Conservation (phyloP, 2,797 vertebrate genomes). For the Platyrinchus mystaceus region DNA sequence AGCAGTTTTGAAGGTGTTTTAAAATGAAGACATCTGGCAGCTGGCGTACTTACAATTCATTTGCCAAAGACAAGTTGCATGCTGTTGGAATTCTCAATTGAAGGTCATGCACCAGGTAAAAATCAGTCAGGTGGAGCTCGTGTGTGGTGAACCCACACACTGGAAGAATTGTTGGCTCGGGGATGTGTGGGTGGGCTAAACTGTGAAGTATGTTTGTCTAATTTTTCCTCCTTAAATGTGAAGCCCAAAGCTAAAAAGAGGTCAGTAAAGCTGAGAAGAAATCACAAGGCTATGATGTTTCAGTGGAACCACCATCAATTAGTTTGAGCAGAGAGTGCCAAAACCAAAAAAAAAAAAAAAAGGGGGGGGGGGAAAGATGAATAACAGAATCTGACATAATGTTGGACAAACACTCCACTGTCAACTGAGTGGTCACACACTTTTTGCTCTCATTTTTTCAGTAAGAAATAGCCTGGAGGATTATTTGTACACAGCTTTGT, state of each 20-base stretch:
- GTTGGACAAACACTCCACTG: slow-evolving; percentile 56
- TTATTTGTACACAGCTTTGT: slow-evolving; percentile 63
- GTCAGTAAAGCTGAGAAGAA: slow-evolving; percentile 59
- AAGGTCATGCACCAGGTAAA: slow-evolving; percentile 78
- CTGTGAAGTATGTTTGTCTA: slow-evolving; percentile 41
- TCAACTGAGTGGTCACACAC: slow-evolving; percentile 62
- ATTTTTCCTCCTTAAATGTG: slow-evolving; percentile 30
- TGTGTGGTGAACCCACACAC: slow-evolving; percentile 40
- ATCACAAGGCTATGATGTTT: slow-evolving; percentile 61
- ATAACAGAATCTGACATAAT: slow-evolving; percentile 53
- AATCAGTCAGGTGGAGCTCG: slow-evolving; percentile 70
- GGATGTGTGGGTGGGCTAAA: slow-evolving; percentile 52
- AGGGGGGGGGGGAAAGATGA: not conserved
- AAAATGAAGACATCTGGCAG: slow-evolving; percentile 84
- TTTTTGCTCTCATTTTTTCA: slow-evolving; percentile 53
- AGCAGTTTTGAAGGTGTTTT: slow-evolving; percentile 82
- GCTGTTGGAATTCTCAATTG: slow-evolving; percentile 74
- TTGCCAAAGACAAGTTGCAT: slow-evolving; percentile 78
- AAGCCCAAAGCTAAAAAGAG: slow-evolving; percentile 48
- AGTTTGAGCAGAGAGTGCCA: slow-evolving; percentile 38
- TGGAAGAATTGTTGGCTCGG: slow-evolving; percentile 41
- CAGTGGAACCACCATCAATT: slow-evolving; percentile 54
- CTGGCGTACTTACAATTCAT: slow-evolving; percentile 77
- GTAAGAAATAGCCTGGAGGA: slow-evolving; percentile 51
- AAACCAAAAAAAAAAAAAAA: not conserved